Conservation (phyloP, 2,888 invertebrate genomes). For the Unio delphinus region DNA sequence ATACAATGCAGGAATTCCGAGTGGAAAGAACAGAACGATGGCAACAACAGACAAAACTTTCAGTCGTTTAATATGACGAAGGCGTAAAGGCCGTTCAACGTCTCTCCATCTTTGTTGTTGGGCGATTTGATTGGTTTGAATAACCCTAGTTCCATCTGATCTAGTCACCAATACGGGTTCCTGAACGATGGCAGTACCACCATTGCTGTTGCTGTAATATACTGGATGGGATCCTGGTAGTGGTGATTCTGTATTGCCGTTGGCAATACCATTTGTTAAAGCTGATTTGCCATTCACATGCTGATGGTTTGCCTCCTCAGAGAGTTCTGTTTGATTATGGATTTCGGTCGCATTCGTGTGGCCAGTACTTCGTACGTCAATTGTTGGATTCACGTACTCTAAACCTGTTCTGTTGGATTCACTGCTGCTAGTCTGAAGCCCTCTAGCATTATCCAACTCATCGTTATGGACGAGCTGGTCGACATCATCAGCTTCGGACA, state of each 20-base stretch:
- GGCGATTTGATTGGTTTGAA: slow-evolving; percentile 38
- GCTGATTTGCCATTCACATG: background rate
- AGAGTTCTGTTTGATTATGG: background rate
- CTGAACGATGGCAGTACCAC: slow-evolving; percentile 37
- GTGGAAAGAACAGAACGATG: slow-evolving; percentile 59
- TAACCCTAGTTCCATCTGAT: slow-evolving; percentile 39
- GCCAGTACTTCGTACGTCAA: too few relatives aligned
- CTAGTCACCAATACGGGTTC: slow-evolving; percentile 36
- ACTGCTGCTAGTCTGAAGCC: slow-evolving; percentile 5
- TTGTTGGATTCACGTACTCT: background rate
- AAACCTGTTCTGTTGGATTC: background rate
- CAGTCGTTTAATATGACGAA: slow-evolving; percentile 39
- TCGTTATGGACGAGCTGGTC: slow-evolving; percentile 29
- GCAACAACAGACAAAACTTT: slow-evolving; percentile 53
- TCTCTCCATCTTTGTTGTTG: slow-evolving; percentile 35
- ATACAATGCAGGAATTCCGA: slow-evolving; percentile 55
- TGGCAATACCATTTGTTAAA: background rate
- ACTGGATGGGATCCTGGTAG: slow-evolving; percentile 24
- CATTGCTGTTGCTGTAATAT: slow-evolving; percentile 34
- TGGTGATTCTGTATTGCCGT: slow-evolving; percentile 4
- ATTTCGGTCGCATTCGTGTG: background rate
- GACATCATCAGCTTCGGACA: slow-evolving; percentile 24
- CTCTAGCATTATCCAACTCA: slow-evolving; percentile 16
- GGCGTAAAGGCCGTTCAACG: slow-evolving; percentile 33
- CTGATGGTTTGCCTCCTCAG: background rate